phyloP scores from a whole-genome alignment of 1,140 invertebrate genomes.

The Drosophila parvula region DNA sequence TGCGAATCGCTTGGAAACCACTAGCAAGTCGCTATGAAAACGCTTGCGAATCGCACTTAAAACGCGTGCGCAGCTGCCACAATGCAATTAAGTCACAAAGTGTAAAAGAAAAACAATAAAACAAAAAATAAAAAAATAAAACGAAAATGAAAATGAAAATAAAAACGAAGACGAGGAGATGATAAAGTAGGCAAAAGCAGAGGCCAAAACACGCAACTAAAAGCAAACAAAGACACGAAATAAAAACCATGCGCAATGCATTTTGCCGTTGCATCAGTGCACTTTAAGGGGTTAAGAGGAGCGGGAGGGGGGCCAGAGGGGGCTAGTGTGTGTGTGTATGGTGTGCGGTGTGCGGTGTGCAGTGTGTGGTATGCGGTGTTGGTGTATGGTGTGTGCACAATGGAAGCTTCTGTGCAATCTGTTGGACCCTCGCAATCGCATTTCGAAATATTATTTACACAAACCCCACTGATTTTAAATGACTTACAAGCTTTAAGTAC shows the following conservation, averaged over 20 bases:
- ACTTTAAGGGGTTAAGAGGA: constrained; percentile 10
- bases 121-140: neutral
- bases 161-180: constrained; percentile 10
- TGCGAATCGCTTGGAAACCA: neutral
- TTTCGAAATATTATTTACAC: constrained; percentile 20
- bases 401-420: constrained; percentile 53
- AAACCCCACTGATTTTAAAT: constrained; percentile 4
- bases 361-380: neutral
- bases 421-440: constrained; percentile 54
- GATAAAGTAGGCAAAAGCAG: constrained; percentile 24
- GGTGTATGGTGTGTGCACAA: constrained; percentile 30
- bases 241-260: constrained; percentile 68
- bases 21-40: constrained; percentile 20
- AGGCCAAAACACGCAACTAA: constrained; percentile 64
- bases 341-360: constrained; percentile 1
- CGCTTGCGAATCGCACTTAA: constrained; percentile 7
- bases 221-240: constrained; percentile 31
- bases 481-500: constrained; percentile 4
- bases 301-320: neutral
- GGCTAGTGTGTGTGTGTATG: neutral
- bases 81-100: constrained; percentile 29
- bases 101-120: constrained; percentile 3
- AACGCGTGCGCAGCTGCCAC: constrained; percentile 58
- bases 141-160: constrained; percentile 14
- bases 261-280: constrained; percentile 71